A percentile compares a stretch with the other conserved stretches of the same genome.
phyloP scores from a whole-genome alignment of 2,797 vertebrate genomes.

The Ceyx erithaca region DNA sequence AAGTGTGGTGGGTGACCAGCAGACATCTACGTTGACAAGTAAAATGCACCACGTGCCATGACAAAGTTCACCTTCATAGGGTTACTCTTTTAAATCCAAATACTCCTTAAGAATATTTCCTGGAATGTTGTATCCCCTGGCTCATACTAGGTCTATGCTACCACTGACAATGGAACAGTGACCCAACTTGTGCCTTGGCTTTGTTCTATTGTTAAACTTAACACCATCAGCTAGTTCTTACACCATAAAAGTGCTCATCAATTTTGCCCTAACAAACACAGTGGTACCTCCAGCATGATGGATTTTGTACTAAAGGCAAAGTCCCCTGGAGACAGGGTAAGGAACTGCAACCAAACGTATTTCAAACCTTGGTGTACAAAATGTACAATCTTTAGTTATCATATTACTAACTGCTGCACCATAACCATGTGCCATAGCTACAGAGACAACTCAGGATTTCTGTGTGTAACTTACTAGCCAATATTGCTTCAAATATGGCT shows the following conservation, averaged over 20 bases:
- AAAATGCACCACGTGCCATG: too few species aligned
- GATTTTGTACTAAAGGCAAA: neutral
- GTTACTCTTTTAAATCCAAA: too few species aligned
- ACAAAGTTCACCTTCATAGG: too few species aligned
- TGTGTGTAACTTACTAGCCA: neutral
- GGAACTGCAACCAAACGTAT: neutral
- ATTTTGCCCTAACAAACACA: neutral
- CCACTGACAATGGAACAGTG: too few species aligned
- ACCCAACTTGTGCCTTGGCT: too few species aligned
- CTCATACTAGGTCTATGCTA: too few species aligned
- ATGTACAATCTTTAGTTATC: neutral
- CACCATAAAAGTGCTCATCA: neutral
- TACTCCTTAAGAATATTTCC: too few species aligned
- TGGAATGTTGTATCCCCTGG: too few species aligned
- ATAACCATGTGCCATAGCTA: neutral
- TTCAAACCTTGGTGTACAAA: neutral
- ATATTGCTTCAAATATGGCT: neutral
- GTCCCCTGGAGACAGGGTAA: neutral
- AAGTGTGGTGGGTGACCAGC: too few species aligned
- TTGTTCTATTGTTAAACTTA: too few species aligned
- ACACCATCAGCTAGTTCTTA: too few species aligned
- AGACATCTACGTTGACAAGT: too few species aligned
- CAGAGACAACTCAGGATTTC: neutral
- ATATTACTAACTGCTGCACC: neutral
- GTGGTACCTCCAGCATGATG: rapidly evolving